phyloP scores from a whole-genome alignment of 1,140 invertebrate genomes.

The Drosophila kurseongensis region DNA sequence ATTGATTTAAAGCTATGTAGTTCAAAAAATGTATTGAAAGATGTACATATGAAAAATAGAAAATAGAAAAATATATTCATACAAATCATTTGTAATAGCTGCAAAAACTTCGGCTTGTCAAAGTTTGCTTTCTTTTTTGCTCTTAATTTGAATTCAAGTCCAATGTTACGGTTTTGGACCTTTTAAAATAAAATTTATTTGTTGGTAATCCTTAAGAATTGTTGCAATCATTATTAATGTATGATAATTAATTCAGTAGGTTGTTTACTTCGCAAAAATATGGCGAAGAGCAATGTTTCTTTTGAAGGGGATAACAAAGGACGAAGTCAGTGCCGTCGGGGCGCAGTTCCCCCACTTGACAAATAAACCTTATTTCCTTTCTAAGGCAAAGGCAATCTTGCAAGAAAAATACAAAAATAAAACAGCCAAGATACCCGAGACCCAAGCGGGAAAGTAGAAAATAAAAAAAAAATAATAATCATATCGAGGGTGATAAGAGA shows the following conservation, averaged over 20 bases:
- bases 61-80: too few species aligned
- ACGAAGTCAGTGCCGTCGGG: background rate
- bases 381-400: slow-evolving; percentile 18
- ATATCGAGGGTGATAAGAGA: slow-evolving; percentile 39
- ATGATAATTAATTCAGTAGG: slow-evolving; percentile 7
- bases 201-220: background rate
- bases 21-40: too few species aligned
- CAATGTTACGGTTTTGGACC: background rate
- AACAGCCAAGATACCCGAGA: background rate
- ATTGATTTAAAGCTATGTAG: too few species aligned
- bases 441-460: slow-evolving; percentile 4
- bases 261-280: background rate
- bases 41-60: too few species aligned
- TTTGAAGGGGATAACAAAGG: slow-evolving; percentile 7
- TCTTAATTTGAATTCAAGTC: background rate
- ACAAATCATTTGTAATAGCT: too few species aligned
- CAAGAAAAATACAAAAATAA: slow-evolving; percentile 14
- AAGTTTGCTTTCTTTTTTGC: background rate
- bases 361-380: slow-evolving; percentile 27
- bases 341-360: slow-evolving; percentile 12
- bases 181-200: background rate
- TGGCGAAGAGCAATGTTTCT: background rate
- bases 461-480: slow-evolving; percentile 53
- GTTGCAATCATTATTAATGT: background rate
- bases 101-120: too few species aligned